These are phyloP conservation scores for Rhinichthys klamathensis DNA, from an alignment of 2,113 vertebrate genomes.

Conservation along the genomic window DNA sequence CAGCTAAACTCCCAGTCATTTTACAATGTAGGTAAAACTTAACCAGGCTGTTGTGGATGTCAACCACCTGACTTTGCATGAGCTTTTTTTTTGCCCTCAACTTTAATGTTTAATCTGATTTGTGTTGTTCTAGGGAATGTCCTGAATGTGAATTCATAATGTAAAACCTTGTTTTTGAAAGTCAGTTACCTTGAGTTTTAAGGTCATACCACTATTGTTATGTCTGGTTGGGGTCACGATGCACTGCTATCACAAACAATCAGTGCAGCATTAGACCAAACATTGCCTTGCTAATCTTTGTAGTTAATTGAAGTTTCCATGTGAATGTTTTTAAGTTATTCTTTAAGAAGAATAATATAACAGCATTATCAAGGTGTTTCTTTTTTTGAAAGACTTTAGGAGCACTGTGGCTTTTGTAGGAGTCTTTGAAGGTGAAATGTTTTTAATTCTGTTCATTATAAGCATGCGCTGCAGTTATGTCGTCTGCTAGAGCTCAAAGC, in stretches of 20 bases:
- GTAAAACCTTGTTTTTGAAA: background rate
- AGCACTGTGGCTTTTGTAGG: background rate
- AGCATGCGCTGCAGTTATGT: too few relatives aligned
- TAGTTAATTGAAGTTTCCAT: background rate
- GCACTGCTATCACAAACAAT: background rate
- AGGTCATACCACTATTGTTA: background rate
- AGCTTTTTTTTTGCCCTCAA: background rate
- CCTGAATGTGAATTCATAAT: background rate
- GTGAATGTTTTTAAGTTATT: background rate
- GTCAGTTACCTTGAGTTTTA: background rate
- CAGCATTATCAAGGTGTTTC: background rate
- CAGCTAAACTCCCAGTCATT: background rate
- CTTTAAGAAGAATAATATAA: background rate
- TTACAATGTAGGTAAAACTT: slow-evolving; percentile 32
- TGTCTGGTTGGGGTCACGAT: background rate
- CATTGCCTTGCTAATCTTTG: background rate
- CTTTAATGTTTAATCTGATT: slow-evolving; percentile 3
- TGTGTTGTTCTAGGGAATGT: background rate
- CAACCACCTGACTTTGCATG: background rate
- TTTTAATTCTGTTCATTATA: background rate
- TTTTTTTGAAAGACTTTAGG: background rate
- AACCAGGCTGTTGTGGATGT: slow-evolving; percentile 3
- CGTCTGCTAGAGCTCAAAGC: too few relatives aligned
- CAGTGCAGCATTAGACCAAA: background rate
- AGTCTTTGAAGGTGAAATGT: background rate